Percentiles rank a stretch among this genome's conserved stretches.
Conservation (phyloP, 2,113 vertebrate genomes). For the Setophaga kirtlandii region DNA sequence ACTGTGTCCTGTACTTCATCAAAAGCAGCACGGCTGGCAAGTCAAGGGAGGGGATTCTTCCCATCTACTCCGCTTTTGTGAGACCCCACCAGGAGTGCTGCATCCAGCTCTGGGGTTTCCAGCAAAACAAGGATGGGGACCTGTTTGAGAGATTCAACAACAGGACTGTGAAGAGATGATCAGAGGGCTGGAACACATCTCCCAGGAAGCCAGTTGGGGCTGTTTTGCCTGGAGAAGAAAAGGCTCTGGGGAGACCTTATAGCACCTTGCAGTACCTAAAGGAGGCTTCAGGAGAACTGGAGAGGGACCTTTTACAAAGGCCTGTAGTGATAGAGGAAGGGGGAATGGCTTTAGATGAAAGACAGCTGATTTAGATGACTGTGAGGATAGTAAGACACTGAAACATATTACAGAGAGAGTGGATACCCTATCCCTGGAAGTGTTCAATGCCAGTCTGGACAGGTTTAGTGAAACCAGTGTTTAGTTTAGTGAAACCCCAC, state of each 20-base stretch:
- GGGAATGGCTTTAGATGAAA: background rate
- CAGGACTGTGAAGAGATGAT: background rate
- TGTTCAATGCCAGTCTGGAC: background rate
- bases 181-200: background rate
- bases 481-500: background rate
- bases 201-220: background rate
- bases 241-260: background rate
- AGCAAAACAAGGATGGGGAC: background rate
- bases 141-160: background rate
- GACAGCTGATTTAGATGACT: background rate
- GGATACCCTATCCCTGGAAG: background rate
- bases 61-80: background rate
- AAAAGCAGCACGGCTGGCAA: background rate
- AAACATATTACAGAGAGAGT: background rate
- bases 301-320: background rate
- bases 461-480: too few species aligned
- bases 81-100: background rate
- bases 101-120: background rate
- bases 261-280: background rate
- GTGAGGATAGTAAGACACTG: background rate
- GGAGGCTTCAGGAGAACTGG: background rate
- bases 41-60: background rate
- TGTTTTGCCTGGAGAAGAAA: background rate
- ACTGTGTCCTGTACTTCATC: too few species aligned
- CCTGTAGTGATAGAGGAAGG: background rate